Evolutionary conservation across 2,888 invertebrate species (phyloP).

Genomic region (Sphaerophoria taeniata): DNA sequence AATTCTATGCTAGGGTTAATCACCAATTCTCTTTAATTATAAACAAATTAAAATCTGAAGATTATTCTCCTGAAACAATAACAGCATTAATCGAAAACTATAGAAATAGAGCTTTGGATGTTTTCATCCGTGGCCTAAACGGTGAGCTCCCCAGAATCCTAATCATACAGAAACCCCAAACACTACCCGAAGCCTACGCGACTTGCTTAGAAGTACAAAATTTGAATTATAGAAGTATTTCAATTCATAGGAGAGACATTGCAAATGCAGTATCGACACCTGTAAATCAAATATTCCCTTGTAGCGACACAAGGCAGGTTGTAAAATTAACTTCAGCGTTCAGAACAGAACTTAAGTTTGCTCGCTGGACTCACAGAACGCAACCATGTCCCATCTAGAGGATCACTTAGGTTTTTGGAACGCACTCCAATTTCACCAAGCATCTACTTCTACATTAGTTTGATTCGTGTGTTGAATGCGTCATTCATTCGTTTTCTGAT

Average conservation of each 20-base stretch:
- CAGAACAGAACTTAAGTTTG: too few species aligned
- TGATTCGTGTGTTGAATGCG: too few species aligned
- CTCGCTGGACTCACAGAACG: too few species aligned
- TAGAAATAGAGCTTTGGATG: constrained; percentile 45
- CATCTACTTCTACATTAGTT: too few species aligned
- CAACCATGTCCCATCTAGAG: too few species aligned
- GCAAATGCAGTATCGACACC: constrained; percentile 21
- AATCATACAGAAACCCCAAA: constrained; percentile 48
- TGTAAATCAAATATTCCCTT: constrained; percentile 35
- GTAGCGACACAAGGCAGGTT: too few species aligned
- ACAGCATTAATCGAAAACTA: constrained; percentile 18
- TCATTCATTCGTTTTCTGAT: too few species aligned
- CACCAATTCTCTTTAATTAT: constrained; percentile 2
- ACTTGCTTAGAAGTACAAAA: constrained; percentile 47
- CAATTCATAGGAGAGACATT: constrained; percentile 13
- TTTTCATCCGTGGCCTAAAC: constrained; percentile 50
- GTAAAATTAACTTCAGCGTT: too few species aligned
- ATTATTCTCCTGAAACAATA: constrained; percentile 35
- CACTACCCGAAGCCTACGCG: constrained; percentile 54
- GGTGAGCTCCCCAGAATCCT: constrained; percentile 46
- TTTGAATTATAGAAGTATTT: constrained; percentile 31
- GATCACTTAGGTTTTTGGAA: too few species aligned
- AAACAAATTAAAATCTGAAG: constrained; percentile 40
- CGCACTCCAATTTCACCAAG: too few species aligned
- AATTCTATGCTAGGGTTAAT: too few species aligned